Conservation (phyloP, 2,113 vertebrate species). For the Platichthys stellatus region DNA sequence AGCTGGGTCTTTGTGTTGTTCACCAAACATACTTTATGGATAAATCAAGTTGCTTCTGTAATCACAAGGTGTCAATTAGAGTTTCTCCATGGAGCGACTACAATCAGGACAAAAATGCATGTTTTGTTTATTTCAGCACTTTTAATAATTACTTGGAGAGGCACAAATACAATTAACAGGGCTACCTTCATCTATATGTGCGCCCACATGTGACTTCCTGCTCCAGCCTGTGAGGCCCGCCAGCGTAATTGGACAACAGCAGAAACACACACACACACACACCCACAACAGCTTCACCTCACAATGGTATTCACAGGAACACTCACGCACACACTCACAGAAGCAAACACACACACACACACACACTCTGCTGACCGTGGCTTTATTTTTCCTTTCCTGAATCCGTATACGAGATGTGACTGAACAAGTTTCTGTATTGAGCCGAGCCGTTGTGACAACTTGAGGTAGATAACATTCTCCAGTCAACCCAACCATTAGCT, state of each 20-base stretch:
- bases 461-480: slow-evolving; percentile 74
- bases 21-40: too few relatives aligned
- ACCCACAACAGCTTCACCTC: background rate
- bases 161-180: slow-evolving; percentile 79
- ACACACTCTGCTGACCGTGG: slow-evolving; percentile 24
- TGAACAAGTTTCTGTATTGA: slow-evolving; percentile 19
- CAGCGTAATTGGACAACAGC: slow-evolving; percentile 36
- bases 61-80: background rate
- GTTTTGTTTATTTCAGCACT: slow-evolving; percentile 66
- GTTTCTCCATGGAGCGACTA: background rate
- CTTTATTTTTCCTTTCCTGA: background rate
- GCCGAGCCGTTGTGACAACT: slow-evolving; percentile 54
- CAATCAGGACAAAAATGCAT: background rate
- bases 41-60: background rate
- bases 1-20: too few relatives aligned
- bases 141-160: slow-evolving; percentile 81
- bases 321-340: slow-evolving; percentile 2
- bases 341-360: background rate
- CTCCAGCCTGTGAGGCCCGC: slow-evolving; percentile 37
- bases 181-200: slow-evolving; percentile 64
- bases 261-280: slow-evolving; percentile 39
- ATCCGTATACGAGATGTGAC: slow-evolving; percentile 20
- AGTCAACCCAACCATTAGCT: slow-evolving; percentile 39
- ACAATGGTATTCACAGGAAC: background rate
- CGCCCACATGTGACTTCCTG: slow-evolving; percentile 60